phyloP scores from a whole-genome alignment of 2,888 invertebrate genomes.

The Caenorhabditis panamensis region DNA sequence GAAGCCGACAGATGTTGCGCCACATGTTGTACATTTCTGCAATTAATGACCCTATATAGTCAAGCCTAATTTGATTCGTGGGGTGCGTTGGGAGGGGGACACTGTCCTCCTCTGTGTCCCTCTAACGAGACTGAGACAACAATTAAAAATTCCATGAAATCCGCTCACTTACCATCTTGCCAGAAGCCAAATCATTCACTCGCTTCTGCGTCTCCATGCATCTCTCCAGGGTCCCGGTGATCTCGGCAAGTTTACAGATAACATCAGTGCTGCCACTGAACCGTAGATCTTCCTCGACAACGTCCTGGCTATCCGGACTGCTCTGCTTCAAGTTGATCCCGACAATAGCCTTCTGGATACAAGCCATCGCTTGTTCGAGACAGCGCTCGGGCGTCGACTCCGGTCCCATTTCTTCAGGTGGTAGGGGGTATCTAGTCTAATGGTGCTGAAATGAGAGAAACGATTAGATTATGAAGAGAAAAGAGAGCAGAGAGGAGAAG shows the following conservation, averaged over 20 bases:
- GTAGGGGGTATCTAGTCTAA: slow-evolving; percentile 40
- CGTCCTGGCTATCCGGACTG: not conserved
- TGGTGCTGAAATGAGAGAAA: slow-evolving; percentile 26
- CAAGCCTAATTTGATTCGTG: slow-evolving; percentile 21
- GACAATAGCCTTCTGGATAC: slow-evolving; percentile 22
- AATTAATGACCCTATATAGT: slow-evolving; percentile 24
- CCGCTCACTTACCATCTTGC: slow-evolving; percentile 51
- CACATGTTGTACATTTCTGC: slow-evolving; percentile 54
- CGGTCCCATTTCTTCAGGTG: slow-evolving; percentile 38
- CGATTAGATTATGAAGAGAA: not conserved
- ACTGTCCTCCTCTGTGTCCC: not conserved
- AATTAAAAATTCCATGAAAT: slow-evolving; percentile 5
- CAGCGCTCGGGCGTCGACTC: slow-evolving; percentile 25
- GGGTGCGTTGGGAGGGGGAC: too few relatives aligned
- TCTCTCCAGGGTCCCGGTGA: slow-evolving; percentile 29
- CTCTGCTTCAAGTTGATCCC: slow-evolving; percentile 19
- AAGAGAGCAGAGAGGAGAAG: not conserved
- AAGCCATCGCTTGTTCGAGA: slow-evolving; percentile 29
- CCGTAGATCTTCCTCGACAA: too few relatives aligned
- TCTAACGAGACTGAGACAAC: not conserved
- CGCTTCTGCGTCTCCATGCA: slow-evolving; percentile 44
- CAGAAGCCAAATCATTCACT: slow-evolving; percentile 31
- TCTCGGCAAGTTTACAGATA: slow-evolving; percentile 36
- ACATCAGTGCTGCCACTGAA: not conserved
- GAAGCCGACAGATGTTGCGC: slow-evolving; percentile 49